Evolutionary conservation across 64 coral and sea anemone species (phyloP).

Genomic region (Montipora foliosa): DNA sequence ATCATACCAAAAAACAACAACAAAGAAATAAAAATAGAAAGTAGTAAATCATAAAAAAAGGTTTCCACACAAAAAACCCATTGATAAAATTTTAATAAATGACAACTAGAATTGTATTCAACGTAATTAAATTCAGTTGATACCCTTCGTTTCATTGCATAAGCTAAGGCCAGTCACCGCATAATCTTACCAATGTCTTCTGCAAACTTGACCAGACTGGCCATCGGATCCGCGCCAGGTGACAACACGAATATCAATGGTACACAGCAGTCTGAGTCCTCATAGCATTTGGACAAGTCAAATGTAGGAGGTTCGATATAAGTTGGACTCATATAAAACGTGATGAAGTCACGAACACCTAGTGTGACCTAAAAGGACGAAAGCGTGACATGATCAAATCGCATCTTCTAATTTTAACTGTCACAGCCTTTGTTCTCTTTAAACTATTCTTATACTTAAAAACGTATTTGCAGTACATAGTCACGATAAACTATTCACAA

Average conservation of each 20-base stretch:
- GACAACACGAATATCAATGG: slow-evolving; percentile 97
- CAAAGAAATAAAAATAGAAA: too few species aligned
- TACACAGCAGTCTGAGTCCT: slow-evolving; percentile 93
- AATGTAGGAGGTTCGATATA: slow-evolving; percentile 97
- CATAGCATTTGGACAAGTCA: slow-evolving; percentile 87
- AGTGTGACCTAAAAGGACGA: slow-evolving; percentile 79
- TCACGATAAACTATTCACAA: too few species aligned
- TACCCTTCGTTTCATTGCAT: neutral
- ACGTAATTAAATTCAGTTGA: neutral
- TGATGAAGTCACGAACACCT: slow-evolving; percentile 93
- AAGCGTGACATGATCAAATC: neutral
- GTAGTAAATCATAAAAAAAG: too few species aligned
- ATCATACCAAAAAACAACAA: too few species aligned
- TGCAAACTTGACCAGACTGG: slow-evolving; percentile 93
- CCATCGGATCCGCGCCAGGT: slow-evolving; percentile 98
- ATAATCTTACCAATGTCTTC: slow-evolving; percentile 79
- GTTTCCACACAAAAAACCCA: too few species aligned
- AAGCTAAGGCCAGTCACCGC: neutral
- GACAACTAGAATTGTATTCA: too few species aligned
- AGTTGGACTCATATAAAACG: slow-evolving; percentile 78
- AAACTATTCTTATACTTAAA: too few species aligned
- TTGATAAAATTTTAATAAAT: too few species aligned
- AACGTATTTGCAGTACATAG: too few species aligned
- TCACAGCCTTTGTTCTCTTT: too few species aligned
- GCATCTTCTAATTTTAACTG: too few species aligned